Conservation (phyloP, 1,140 invertebrate species). For the Brachionus calyciflorus region DNA sequence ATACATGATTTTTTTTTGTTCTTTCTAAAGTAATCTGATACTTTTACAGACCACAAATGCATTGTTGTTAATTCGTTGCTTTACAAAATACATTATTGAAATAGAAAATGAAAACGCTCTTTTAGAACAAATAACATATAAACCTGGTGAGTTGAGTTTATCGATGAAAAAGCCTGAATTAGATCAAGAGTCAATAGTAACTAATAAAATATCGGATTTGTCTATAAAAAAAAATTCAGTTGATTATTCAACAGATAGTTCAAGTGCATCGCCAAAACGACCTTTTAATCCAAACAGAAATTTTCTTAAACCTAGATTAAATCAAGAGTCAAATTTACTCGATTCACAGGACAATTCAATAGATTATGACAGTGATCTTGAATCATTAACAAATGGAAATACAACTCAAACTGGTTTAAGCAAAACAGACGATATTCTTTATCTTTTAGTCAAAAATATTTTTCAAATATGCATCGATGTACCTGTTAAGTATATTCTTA, state of each 20-base stretch:
- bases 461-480: constrained; percentile 25
- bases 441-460: neutral
- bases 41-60: constrained; percentile 93
- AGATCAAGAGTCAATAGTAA: neutral
- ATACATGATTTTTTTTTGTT: constrained; percentile 48
- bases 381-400: neutral
- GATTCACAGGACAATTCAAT: constrained; percentile 35
- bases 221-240: neutral
- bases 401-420: neutral
- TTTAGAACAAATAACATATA: constrained; percentile 29
- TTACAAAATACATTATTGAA: constrained; percentile 48
- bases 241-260: constrained; percentile 32
- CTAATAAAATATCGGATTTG: neutral
- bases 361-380: constrained; percentile 5
- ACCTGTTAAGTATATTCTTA: constrained; percentile 12
- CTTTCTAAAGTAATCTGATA: constrained; percentile 74
- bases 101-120: constrained; percentile 34
- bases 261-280: neutral
- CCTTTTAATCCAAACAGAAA: constrained; percentile 12
- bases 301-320: neutral
- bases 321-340: neutral
- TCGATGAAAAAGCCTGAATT: neutral
- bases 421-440: constrained; percentile 3
- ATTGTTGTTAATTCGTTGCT: constrained; percentile 76
- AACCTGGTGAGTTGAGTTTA: neutral